Base-by-base conservation (phyloP, 2,888 invertebrate species). In the Kryphioiulus occultus region DNA sequence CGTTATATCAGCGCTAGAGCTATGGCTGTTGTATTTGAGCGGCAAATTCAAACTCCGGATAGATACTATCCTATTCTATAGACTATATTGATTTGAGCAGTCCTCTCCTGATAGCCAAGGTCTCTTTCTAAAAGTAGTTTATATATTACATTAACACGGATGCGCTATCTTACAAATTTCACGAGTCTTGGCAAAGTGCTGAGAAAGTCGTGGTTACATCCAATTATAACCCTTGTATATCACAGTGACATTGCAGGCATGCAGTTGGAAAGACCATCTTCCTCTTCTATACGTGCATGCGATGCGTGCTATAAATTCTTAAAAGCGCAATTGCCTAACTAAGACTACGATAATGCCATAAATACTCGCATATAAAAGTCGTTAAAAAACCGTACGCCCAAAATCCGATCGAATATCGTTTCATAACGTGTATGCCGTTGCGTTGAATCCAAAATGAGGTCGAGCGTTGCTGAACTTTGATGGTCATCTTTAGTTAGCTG, bases 371-470 rank as follows among this genome's bases (percentile, higher is more conserved):
- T 59, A 59, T 59, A 59, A 59, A 59, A 59, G 59, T n/a, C 22
- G n/a, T 59, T 59, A 59, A 59, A 59, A n/a, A n/a, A n/a, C 39
- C 59, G 59, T 59, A 59, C n/a, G 59, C 59, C 59, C n/a, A 59
- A 59, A 59, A 59, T 47, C 17, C 12, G 47, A 47, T 47, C 47
- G 47, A 47, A 47, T 47, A 47, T 9, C 9, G 9, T 59, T 59
- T 4, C 22, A n/a, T n/a, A n/a, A 59, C 12, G 4, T n/a, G n/a
- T n/a, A 59, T 47, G 59, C 59, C n/a, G 2, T 3, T n/a, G 59
- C 59, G 2, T 59, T 19, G 59, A 59, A 59, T 59, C 59, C n/a
- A 1, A 22, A n/a, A 59, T 59, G n/a, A 59, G n/a, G 59, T n/a
- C 59, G 59, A n/a, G 59, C 22, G 2, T 59, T n/a, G 19, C n/a